Conservation (phyloP, 2,797 vertebrate genomes). For the Balearica regulorum region DNA sequence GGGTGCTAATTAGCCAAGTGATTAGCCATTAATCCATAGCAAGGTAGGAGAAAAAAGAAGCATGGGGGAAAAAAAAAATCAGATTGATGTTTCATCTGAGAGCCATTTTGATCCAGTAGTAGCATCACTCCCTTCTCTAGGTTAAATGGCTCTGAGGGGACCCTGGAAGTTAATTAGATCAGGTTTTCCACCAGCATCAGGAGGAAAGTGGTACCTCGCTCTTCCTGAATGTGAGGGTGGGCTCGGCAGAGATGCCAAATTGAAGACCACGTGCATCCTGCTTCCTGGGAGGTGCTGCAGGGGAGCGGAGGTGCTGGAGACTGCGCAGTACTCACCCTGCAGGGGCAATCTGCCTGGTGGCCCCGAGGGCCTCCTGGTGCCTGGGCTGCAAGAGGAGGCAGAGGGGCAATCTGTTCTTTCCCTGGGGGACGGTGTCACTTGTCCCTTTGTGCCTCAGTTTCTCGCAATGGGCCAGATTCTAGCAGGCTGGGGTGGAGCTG, state of each 20-base stretch:
- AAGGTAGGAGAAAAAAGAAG: constrained; percentile 19
- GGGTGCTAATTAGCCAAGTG: constrained; percentile 24
- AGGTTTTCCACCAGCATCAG: background rate
- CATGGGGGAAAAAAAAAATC: background rate
- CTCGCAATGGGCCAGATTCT: background rate
- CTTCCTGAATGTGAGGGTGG: background rate
- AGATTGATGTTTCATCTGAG: constrained; percentile 20
- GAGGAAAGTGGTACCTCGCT: background rate
- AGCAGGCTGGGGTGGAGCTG: background rate
- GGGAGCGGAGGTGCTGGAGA: background rate
- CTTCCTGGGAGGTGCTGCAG: background rate
- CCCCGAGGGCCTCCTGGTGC: background rate
- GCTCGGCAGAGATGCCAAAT: background rate
- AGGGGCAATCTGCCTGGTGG: background rate
- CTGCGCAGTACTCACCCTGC: background rate
- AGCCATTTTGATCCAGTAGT: background rate
- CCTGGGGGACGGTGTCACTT: accelerated
- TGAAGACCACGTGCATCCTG: background rate
- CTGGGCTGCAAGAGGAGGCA: background rate
- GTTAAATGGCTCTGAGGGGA: background rate
- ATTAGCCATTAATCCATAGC: constrained; percentile 40
- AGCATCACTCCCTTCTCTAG: background rate
- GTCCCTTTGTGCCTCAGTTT: background rate
- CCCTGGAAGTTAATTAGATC: background rate
- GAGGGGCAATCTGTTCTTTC: background rate